Conservation (phyloP, 2,113 vertebrate species). For the Clarias batrachus region DNA sequence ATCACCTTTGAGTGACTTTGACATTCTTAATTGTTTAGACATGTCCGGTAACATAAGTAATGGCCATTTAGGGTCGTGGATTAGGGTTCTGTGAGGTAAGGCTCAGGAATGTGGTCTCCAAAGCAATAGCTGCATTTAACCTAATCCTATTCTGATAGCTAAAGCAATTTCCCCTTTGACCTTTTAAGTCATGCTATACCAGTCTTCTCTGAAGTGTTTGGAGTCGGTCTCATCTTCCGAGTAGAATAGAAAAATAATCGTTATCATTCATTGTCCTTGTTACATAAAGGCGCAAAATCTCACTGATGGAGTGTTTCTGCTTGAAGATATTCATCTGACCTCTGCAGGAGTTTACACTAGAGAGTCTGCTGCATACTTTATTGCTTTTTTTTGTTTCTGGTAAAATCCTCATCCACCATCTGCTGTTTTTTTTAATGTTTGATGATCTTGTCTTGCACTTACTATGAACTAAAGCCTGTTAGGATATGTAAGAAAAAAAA, state of each 20-base stretch:
- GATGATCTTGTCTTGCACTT: not conserved
- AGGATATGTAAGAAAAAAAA: not conserved
- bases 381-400: not conserved
- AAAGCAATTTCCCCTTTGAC: constrained; percentile 47
- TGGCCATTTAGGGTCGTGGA: constrained; percentile 44
- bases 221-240: not conserved
- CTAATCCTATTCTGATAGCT: constrained; percentile 53
- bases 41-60: constrained; percentile 25
- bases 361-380: not conserved
- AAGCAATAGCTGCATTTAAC: constrained; percentile 55
- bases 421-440: not conserved
- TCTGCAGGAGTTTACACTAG: not conserved
- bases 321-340: not conserved
- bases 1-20: constrained; percentile 1
- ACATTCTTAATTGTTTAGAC: not conserved
- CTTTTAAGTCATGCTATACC: constrained; percentile 15
- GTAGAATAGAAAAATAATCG: not conserved
- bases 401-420: not conserved
- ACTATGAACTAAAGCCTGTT: not conserved
- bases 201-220: not conserved
- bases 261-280: not conserved
- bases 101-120: constrained; percentile 57
- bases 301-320: not conserved
- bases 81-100: constrained; percentile 50
- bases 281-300: not conserved